These are phyloP conservation scores for Lamellibrachia columna DNA, from an alignment of 2,888 invertebrate species.

Conservation along the genomic window DNA sequence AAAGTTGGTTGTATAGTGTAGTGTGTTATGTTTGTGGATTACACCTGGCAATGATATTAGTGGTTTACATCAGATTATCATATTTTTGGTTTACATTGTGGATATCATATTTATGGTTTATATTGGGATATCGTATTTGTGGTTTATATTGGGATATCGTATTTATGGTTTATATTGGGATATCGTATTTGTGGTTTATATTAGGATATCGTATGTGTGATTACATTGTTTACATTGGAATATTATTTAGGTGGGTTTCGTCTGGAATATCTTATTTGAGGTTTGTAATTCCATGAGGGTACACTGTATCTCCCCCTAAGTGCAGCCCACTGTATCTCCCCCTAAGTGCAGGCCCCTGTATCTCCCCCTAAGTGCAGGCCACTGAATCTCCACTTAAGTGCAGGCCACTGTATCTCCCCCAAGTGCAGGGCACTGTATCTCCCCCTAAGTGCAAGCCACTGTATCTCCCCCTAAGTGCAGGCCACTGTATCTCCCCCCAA, in stretches of 20 bases:
- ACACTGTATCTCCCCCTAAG: neutral
- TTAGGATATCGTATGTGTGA: neutral
- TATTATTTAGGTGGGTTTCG: neutral
- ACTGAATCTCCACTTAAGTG: too few species aligned
- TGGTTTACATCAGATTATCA: neutral
- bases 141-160: neutral
- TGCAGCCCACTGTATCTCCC: too few species aligned
- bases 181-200: neutral
- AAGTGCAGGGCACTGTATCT: too few species aligned
- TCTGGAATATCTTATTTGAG: neutral
- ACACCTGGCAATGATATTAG: neutral
- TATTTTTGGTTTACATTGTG: neutral
- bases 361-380: too few species aligned
- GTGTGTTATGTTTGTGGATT: neutral
- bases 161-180: neutral
- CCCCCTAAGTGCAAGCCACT: too few species aligned
- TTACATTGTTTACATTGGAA: neutral
- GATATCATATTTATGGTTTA: neutral
- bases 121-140: neutral
- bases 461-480: too few species aligned
- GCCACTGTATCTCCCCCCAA: too few species aligned
- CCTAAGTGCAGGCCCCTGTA: too few species aligned
- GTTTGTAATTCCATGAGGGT: neutral
- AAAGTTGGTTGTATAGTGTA: neutral
- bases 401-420: too few species aligned